Evolutionary conservation across 2,888 invertebrate genomes (phyloP), one percentile per base, ranked within the genome.

Genomic region (Cephalotes varians): DNA sequence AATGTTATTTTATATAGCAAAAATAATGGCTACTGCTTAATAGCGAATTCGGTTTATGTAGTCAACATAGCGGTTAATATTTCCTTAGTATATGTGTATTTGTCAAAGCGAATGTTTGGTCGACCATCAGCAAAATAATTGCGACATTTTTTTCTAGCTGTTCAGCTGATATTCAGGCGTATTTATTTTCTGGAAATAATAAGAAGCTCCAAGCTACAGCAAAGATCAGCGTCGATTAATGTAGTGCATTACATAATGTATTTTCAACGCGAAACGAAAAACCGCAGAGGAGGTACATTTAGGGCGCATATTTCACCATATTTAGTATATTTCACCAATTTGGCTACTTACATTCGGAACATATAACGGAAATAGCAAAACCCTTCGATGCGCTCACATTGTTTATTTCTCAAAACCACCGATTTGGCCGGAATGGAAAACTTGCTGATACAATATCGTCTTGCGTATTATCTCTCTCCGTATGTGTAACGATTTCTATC

Each of bases 401-500:
- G 15, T 51, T 69, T 25, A 71, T 71, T 18, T 54, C 25, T 34
- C 51, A 1, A 51, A 40, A 64, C 2, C 12, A 12, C 7, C 21
- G 47, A 49, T 37, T 64, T 5, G n/a, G 60, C 10, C 44, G 51
- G 34, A 49, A 74, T n/a, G n/a, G n/a, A n/a, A n/a, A n/a, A n/a
- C 25, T 74, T 25, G 25, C n/a, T 37, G 6, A 12, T 54, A 18
- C 37, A 28, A 34, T 18, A 18, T 15, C 25, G 40, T 37, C 40
- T n/a, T n/a, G 9, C 18, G 3, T n/a, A 25, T 64, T 51, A 49
- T 51, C 15, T 28, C n/a, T 51, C 28, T 58, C 12, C 7, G 12
- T 64, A n/a, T n/a, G 25, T 49, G 6, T 34, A 74, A 74, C 37
- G 37, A 49, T 62, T 62, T 44, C 18, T 25, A 64, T 74, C 74